Evolutionary conservation across 2,888 invertebrate genomes (phyloP).

Genomic region (Lutraria lutraria): DNA sequence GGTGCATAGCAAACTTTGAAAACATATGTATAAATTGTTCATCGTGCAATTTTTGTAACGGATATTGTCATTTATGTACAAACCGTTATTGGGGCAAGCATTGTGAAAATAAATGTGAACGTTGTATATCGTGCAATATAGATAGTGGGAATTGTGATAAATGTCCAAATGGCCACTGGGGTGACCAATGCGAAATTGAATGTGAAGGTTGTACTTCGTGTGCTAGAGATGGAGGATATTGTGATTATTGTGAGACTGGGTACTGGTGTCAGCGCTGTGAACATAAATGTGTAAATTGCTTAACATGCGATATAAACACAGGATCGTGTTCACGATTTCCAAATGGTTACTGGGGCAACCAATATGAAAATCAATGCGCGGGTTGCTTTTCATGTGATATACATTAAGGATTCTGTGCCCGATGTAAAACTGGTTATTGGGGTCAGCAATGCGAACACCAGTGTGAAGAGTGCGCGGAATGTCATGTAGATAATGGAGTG

Average conservation of each 20-base stretch:
- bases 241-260: not conserved
- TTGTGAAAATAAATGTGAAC: no score
- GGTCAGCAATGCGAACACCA: not conserved
- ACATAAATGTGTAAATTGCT: not conserved
- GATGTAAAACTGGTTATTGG: not conserved
- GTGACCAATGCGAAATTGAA: no score
- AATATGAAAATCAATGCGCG: not conserved
- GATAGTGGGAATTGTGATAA: no score
- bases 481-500: not conserved
- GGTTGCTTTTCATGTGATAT: not conserved
- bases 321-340: not conserved
- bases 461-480: not conserved
- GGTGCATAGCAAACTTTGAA: no score
- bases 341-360: not conserved
- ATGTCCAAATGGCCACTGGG: no score
- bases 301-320: not conserved
- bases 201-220: not conserved
- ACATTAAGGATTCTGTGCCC: not conserved
- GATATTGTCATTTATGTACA: not conserved
- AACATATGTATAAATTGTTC: not conserved
- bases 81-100: no score
- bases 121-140: no score
- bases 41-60: not conserved
- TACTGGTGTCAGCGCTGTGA: not conserved
- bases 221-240: not conserved